phyloP scores from a whole-genome alignment of 1,140 invertebrate species.

The Pomacea maculata region DNA sequence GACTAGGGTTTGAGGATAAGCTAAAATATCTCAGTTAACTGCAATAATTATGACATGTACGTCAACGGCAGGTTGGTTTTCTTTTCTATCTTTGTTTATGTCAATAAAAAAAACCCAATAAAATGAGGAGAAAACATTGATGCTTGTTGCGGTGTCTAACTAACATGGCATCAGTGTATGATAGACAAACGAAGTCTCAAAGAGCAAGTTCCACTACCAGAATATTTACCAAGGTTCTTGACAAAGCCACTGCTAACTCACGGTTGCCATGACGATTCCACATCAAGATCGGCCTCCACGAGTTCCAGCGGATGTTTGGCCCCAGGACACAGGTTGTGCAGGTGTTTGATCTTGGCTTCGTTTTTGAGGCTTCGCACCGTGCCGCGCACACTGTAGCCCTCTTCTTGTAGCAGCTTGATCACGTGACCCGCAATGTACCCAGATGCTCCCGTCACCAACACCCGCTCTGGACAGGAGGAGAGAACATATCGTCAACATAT shows the following conservation, averaged over 20 bases:
- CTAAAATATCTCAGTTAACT: neutral
- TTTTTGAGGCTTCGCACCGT: conserved; percentile 68
- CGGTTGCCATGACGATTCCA: conserved; percentile 58
- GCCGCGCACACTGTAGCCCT: conserved; percentile 69
- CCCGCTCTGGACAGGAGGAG: conserved; percentile 23
- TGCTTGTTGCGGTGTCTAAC: neutral
- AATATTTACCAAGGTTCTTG: too few species aligned
- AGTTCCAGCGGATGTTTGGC: conserved; percentile 67
- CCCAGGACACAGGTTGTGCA: conserved; percentile 64
- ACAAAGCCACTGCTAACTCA: too few species aligned
- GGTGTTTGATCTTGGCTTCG: conserved; percentile 63
- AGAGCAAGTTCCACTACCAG: too few species aligned
- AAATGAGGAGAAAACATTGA: neutral
- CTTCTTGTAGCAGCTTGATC: conserved; percentile 67
- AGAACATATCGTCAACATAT: too few species aligned
- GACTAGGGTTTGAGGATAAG: neutral
- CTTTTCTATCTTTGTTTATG: too few species aligned
- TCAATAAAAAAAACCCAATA: neutral
- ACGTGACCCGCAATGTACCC: conserved; percentile 71
- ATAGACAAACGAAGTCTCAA: too few species aligned
- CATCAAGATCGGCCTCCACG: conserved; percentile 61
- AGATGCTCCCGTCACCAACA: conserved; percentile 72
- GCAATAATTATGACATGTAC: neutral
- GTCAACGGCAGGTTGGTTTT: neutral
- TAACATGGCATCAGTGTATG: neutral